Evolutionary conservation across 2,797 vertebrate species (phyloP).

Genomic region (Monodelphis domestica): DNA sequence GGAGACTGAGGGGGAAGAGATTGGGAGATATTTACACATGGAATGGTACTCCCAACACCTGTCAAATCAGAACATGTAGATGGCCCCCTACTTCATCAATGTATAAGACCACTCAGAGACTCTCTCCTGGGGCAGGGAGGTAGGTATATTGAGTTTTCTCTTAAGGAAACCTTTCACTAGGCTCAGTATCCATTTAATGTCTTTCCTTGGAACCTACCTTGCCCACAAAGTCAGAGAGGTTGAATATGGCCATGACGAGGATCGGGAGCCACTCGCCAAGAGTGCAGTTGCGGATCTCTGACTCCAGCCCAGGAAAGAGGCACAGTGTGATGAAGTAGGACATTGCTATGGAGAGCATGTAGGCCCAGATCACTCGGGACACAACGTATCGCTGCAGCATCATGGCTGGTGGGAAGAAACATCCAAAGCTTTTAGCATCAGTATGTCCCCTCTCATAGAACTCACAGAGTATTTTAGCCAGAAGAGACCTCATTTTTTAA

Average conservation of each 20-base stretch:
- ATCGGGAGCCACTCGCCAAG: conserved; percentile 98
- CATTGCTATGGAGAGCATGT: conserved; percentile 97
- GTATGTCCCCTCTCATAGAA: neutral
- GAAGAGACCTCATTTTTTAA: neutral
- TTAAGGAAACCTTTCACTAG: neutral
- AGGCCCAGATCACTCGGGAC: conserved; percentile 95
- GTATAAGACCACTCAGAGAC: neutral
- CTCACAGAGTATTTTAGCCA: neutral
- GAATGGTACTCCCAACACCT: neutral
- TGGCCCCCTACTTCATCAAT: too few relatives aligned
- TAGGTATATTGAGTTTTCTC: neutral
- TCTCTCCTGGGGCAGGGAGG: too few relatives aligned
- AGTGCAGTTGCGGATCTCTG: conserved; percentile 92
- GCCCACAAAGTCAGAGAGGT: conserved; percentile 98
- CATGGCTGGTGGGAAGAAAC: conserved; percentile 87
- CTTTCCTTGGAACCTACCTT: conserved; percentile 88
- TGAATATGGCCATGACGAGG: conserved; percentile 98
- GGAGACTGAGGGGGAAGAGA: neutral
- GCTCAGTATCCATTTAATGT: neutral
- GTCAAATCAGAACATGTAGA: neutral
- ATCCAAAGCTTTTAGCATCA: conserved; percentile 50
- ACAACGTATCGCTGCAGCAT: conserved; percentile 95
- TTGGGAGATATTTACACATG: neutral
- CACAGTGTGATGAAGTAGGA: conserved; percentile 99
- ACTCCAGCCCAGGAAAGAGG: conserved; percentile 97